Evolutionary conservation across 2,888 invertebrate genomes (phyloP), one percentile per base, ranked within the genome.

Genomic region (Aelia acuminata): DNA sequence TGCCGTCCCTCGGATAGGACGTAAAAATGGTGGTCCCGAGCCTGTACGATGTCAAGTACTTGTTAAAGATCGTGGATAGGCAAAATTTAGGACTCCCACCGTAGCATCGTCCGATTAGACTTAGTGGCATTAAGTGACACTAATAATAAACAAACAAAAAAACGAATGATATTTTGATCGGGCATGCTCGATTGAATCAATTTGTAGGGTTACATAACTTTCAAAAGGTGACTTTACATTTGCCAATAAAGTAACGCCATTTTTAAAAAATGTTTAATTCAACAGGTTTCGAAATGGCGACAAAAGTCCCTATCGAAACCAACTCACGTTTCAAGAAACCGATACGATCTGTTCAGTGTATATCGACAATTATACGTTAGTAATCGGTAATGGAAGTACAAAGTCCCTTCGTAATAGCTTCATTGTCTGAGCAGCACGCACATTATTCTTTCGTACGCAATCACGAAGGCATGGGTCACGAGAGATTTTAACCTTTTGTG

Each of bases 301-400:
- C 80, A 80, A 80, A 80, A 22, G 13, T 31, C n/a, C 3, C 80
- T 43, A 10, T 80, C n/a, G 80, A 13, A 80, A 80, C 43, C 80
- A 4, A 11, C 43, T 80, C 80, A 80, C 80, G 43, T 80, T 80
- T n/a, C 22, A 39, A 13, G 22, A 1, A 7, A 5, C 10, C 1
- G 80, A 80, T 80, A 80, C 11, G 43, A 80, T 80, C 80, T n/a
- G 0, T 11, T 7, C 7, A n/a, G 31, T 47, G 1, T 15, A 11
- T 43, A 47, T 47, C 80, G n/a, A 80, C 80, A 80, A 80, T 80
- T 80, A 80, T 47, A 39, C 43, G 43, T 80, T 70, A 0, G 80
- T 80, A 80, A 80, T 80, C 80, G 80, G 13, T 80, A 80, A 80
- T 80, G 43, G 22, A 80, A 80, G 80, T 80, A 15, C 43, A 3